A percentile compares a stretch with the other conserved stretches of the same genome.
Evolutionary conservation across 2,888 invertebrate species (phyloP).

Genomic region (Drepana falcataria): DNA sequence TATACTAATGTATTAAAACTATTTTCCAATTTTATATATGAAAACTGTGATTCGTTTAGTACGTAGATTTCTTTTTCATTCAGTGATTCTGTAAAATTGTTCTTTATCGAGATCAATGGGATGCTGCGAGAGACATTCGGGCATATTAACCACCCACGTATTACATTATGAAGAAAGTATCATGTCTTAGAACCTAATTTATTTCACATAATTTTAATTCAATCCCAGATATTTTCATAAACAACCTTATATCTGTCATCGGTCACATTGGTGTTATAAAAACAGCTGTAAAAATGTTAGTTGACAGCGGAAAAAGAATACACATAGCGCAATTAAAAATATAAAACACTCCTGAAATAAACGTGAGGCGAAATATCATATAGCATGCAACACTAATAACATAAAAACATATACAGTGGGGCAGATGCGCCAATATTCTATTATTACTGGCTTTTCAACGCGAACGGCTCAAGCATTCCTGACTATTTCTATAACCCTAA

Average conservation of each 20-base stretch:
- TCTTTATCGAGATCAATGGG: slow-evolving; percentile 14
- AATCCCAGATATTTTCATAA: slow-evolving; percentile 55
- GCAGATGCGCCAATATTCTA: slow-evolving; percentile 77
- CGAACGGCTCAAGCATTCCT: slow-evolving; percentile 70
- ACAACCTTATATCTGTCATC: slow-evolving; percentile 74
- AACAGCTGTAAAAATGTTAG: slow-evolving; percentile 69
- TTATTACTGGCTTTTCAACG: slow-evolving; percentile 76
- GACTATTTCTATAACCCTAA: slow-evolving; percentile 77
- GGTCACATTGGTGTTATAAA: slow-evolving; percentile 59
- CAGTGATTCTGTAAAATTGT: not conserved
- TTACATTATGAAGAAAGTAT: slow-evolving; percentile 49
- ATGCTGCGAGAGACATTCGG: slow-evolving; percentile 31
- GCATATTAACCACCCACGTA: slow-evolving; percentile 35
- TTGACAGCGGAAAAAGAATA: slow-evolving; percentile 66
- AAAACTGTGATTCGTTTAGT: not conserved
- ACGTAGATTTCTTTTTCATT: not conserved
- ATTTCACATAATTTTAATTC: slow-evolving; percentile 60
- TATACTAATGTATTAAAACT: too few relatives aligned
- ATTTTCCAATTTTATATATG: too few relatives aligned
- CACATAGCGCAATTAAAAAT: slow-evolving; percentile 70
- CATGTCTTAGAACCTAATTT: slow-evolving; percentile 54
- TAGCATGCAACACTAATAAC: slow-evolving; percentile 61
- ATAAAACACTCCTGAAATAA: slow-evolving; percentile 70
- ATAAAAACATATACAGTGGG: slow-evolving; percentile 71
- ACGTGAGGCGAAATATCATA: slow-evolving; percentile 65